phyloP scores from a whole-genome alignment of 2,113 vertebrate species.

The Cichladusa arquata region DNA sequence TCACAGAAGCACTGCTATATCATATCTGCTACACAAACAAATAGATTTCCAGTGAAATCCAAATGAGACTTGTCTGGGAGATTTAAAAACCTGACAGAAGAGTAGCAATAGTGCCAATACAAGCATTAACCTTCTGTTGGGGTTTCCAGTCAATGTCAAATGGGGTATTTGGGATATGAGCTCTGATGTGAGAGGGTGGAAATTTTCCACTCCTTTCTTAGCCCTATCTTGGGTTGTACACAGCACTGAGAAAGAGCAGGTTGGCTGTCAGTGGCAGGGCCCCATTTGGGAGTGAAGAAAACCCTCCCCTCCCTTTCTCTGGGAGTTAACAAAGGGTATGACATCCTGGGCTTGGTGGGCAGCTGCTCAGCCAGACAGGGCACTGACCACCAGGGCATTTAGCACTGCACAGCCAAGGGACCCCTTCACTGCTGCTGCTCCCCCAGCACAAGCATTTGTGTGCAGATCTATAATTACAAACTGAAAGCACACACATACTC shows the following conservation, averaged over 20 bases:
- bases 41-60: not conserved
- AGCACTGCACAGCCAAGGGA: rapidly evolving
- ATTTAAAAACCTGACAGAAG: not conserved
- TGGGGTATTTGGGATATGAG: not conserved
- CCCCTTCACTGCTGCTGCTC: not conserved
- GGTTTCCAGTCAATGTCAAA: not conserved
- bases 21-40: not conserved
- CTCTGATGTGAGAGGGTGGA: not conserved
- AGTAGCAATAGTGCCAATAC: not conserved
- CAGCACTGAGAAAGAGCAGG: not conserved
- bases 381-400: not conserved
- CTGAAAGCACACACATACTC: not conserved
- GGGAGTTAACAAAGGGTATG: not conserved
- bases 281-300: not conserved
- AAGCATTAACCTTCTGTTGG: not conserved
- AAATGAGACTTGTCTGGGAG: not conserved
- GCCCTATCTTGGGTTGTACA: not conserved
- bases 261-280: not conserved
- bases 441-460: not conserved
- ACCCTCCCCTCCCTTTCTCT: not conserved
- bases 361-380: not conserved
- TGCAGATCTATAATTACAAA: not conserved
- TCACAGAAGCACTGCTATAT: not conserved
- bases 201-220: not conserved
- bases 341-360: not conserved